Evolutionary conservation across 2,888 invertebrate genomes (phyloP), one percentile per base, ranked within the genome.

Genomic region (Dynastes grantii): DNA sequence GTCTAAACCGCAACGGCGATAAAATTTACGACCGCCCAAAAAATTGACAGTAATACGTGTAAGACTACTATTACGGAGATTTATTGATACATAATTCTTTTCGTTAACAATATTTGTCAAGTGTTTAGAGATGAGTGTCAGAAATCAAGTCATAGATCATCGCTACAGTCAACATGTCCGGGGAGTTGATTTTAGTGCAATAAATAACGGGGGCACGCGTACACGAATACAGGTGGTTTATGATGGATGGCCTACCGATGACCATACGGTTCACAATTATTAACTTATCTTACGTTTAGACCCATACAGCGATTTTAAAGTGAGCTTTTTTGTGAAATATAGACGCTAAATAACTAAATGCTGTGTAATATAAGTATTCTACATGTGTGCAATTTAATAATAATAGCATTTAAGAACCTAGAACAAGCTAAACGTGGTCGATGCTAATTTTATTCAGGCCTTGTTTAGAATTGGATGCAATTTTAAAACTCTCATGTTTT

Each of bases 61-160:
- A 86, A 86, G 86, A 86, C 86, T 85, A 84, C 86, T 85, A 87
- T 86, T 85, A 86, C 84, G 81, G 85, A 88, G 88, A 88, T 88
- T 88, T 88, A 88, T 88, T 86, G 87, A 86, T 86, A 87, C 87
- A 88, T 88, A 88, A 87, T 88, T 88, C 87, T 88, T 86, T 85
- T 85, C 80, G 81, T 81, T 85, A 86, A 86, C 87, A 87, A 88
- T 88, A 88, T 88, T 88, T 88, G 87, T 87, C 87, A 87, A 86
- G 86, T 86, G 84, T 85, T 86, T 86, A 85, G 81, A 84, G 82
- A 85, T 85, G 87, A 87, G 86, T 87, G 86, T 85, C 87, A 87
- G 87, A 86, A 86, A 86, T 87, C 86, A 85, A 84, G 85, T 84
- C 85, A 87, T 88, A 87, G 87, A 88, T 88, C 88, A 87, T 87